Evolutionary conservation across 1,140 invertebrate species (phyloP), one percentile per base, ranked within the genome.

Genomic region (Megalonaias nervosa): DNA sequence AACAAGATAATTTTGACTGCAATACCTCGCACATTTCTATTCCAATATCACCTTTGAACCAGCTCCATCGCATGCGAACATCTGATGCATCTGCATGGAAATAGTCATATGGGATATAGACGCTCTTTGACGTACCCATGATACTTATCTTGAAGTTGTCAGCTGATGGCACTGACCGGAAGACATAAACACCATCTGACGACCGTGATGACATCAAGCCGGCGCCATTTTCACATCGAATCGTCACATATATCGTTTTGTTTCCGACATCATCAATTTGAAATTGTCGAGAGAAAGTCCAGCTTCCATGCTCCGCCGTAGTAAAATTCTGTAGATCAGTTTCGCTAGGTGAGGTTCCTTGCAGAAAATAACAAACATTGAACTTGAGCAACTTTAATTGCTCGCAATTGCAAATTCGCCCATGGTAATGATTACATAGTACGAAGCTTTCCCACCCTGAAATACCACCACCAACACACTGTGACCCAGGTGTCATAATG

Each of bases 171-270:
- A n/a, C 15, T 16, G 38, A 56, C 6, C 56, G 19, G 23, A 75
- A 13, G 3, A 75, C 56, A 62, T 17, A 64, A 12, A 75, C 57
- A 3, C 74, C 74, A 58, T 75, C 67, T 31, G 74, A 62, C 2
- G 21, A 61, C 55, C 26, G 31, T 62, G 66, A 57, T 17, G 26
- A 57, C 23, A 23, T 69, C 38, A 68, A 65, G 3, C 66, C 31
- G 56, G 74, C 74, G 15, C 67, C 74, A 70, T 75, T 75, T 31
- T 17, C 70, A 38, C 74, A 75, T 55, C 57, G 17, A 5, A 75
- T 4, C 0, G 74, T 75, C 15, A 31, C 19, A 69, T 26, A 69
- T 23, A 75, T 60, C 38, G n/a, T 61, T 26, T 26, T 62, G 13
- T 70, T 12, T 15, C 58, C 58, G n/a, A 21, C 57, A 13, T 31